These are phyloP conservation scores for Drosophila baimaii DNA, from an alignment of 1,140 invertebrate species.

Conservation along the genomic window DNA sequence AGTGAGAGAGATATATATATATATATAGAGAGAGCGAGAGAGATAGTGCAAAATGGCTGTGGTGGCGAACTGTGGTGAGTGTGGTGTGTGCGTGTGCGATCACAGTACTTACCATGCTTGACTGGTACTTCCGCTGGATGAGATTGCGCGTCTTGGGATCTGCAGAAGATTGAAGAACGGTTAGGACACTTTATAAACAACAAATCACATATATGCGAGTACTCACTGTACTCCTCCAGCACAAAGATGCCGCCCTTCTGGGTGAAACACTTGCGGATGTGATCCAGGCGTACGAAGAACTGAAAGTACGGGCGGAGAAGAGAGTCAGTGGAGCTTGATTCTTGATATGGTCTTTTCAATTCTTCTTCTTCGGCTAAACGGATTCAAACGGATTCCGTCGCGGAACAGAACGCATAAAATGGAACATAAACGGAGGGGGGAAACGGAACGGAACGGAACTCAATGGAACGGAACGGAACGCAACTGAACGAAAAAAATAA, in stretches of 20 bases:
- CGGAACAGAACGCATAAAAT: conserved; percentile 29
- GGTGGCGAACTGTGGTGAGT: conserved; percentile 16
- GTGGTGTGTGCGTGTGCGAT: not conserved
- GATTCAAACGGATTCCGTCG: conserved; percentile 25
- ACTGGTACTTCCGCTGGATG: conserved; percentile 98
- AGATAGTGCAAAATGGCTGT: conserved; percentile 11
- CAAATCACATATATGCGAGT: not conserved
- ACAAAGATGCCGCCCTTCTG: conserved; percentile 99
- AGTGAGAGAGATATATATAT: too few species aligned
- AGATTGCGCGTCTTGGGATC: conserved; percentile 99
- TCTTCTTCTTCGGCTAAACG: conserved; percentile 15
- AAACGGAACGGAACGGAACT: conserved; percentile 41
- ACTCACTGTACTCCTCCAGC: conserved; percentile 99
- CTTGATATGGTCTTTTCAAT: not conserved
- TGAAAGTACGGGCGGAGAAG: conserved; percentile 87
- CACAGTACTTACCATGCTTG: conserved; percentile 94
- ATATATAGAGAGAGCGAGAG: not conserved
- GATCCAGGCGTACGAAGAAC: conserved; percentile 99
- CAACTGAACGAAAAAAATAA: conserved; percentile 16
- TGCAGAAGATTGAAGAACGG: conserved; percentile 84
- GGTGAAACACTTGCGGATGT: conserved; percentile 99
- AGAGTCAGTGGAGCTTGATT: conserved; percentile 27
- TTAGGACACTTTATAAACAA: not conserved
- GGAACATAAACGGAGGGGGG: conserved; percentile 18
- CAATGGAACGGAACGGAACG: conserved; percentile 27